Evolutionary conservation across 2,113 vertebrate genomes (phyloP).

Genomic region (Sminthopsis crassicaudata): DNA sequence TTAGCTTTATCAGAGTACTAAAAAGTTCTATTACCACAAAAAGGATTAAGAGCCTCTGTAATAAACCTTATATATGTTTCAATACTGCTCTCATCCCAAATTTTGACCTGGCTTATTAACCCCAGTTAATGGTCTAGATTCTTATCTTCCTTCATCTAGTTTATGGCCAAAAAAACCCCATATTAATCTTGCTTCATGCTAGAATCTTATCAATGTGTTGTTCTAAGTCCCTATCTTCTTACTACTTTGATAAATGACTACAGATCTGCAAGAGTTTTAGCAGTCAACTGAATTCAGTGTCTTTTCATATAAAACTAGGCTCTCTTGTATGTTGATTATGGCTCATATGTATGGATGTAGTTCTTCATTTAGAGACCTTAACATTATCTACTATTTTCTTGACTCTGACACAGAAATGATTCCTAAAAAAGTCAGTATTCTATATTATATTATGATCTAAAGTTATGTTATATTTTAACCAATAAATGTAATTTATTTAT

Average conservation of each 20-base stretch:
- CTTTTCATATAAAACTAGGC: conserved; percentile 41
- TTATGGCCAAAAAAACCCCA: conserved; percentile 1
- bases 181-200: neutral
- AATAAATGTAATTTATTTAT: neutral
- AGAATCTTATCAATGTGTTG: neutral
- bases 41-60: neutral
- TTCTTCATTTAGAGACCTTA: conserved; percentile 24
- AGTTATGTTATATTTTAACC: neutral
- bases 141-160: neutral
- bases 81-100: neutral
- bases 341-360: conserved; percentile 58
- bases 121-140: neutral
- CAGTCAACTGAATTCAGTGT: conserved; percentile 25
- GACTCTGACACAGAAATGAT: neutral
- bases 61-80: neutral
- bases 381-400: neutral
- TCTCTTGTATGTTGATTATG: conserved; percentile 45
- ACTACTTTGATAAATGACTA: conserved; percentile 5
- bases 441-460: neutral
- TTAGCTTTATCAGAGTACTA: neutral
- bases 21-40: neutral
- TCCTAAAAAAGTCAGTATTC: neutral
- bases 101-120: neutral
- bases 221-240: neutral
- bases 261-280: neutral